Evolutionary conservation across 1,140 invertebrate species (phyloP).

Genomic region (Achroia grisella): DNA sequence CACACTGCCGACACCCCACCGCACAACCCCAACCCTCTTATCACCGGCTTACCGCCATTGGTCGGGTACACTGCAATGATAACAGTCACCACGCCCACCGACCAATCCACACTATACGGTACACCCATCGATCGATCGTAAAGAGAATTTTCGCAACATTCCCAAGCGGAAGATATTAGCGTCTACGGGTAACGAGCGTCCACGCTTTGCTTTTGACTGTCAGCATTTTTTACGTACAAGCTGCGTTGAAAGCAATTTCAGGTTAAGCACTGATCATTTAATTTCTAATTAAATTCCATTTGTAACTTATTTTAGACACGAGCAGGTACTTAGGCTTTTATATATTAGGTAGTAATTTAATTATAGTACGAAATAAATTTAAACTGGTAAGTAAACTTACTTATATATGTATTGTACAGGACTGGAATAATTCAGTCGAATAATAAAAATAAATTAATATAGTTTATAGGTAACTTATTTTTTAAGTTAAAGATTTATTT

Average conservation of each 20-base stretch:
- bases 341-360: too few species aligned
- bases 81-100: conserved; percentile 57
- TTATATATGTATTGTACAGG: too few species aligned
- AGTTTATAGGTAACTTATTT: too few species aligned
- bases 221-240: conserved; percentile 1
- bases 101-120: conserved; percentile 44
- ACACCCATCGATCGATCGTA: conserved; percentile 63
- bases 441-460: too few species aligned
- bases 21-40: conserved; percentile 62
- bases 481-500: too few species aligned
- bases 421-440: too few species aligned
- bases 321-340: too few species aligned
- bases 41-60: conserved; percentile 52
- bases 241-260: not conserved
- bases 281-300: too few species aligned
- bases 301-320: too few species aligned
- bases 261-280: too few species aligned
- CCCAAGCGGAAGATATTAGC: conserved; percentile 42
- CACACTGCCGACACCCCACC: conserved; percentile 53
- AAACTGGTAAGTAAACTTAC: too few species aligned
- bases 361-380: too few species aligned
- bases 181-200: conserved; percentile 29
- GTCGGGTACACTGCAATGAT: conserved; percentile 47
- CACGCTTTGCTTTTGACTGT: conserved; percentile 9
- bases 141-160: conserved; percentile 50